A percentile compares a stretch with the other conserved stretches of the same genome.
Evolutionary conservation across 2,113 vertebrate species (phyloP).

Genomic region (Tachysurus vachellii): DNA sequence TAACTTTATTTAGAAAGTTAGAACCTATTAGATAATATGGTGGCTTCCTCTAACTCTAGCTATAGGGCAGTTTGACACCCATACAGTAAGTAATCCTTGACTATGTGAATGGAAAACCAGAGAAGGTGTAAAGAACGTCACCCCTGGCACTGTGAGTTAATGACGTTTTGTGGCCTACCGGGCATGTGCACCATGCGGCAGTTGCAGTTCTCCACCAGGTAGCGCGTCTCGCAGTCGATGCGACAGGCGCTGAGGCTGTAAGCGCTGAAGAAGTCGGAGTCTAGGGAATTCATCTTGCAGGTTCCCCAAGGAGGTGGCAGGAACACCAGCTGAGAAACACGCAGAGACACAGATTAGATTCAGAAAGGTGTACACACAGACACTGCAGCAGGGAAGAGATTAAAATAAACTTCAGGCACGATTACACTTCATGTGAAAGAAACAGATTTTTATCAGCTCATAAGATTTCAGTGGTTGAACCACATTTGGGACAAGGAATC

Average conservation of each 20-base stretch:
- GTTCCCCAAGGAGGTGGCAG: slow-evolving; percentile 95
- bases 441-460: too few relatives aligned
- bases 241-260: slow-evolving; percentile 98
- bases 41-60: background rate
- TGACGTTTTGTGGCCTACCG: slow-evolving; percentile 67
- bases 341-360: background rate
- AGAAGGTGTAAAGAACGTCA: background rate
- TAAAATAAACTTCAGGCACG: background rate
- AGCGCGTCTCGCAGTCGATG: slow-evolving; percentile 96
- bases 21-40: too few relatives aligned
- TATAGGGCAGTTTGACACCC: background rate
- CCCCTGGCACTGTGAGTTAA: background rate
- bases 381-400: background rate
- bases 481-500: background rate
- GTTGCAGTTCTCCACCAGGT: slow-evolving; percentile 99
- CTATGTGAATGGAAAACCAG: background rate
- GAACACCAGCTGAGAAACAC: slow-evolving; percentile 84
- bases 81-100: background rate
- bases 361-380: slow-evolving; percentile 27
- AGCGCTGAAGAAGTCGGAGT: slow-evolving; percentile 91
- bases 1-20: too few relatives aligned
- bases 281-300: slow-evolving; percentile 87
- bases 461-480: too few relatives aligned
- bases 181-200: slow-evolving; percentile 99
- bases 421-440: background rate